Evolutionary conservation across 2,797 vertebrate species (phyloP).

Genomic region (Amphiprion clarkii): DNA sequence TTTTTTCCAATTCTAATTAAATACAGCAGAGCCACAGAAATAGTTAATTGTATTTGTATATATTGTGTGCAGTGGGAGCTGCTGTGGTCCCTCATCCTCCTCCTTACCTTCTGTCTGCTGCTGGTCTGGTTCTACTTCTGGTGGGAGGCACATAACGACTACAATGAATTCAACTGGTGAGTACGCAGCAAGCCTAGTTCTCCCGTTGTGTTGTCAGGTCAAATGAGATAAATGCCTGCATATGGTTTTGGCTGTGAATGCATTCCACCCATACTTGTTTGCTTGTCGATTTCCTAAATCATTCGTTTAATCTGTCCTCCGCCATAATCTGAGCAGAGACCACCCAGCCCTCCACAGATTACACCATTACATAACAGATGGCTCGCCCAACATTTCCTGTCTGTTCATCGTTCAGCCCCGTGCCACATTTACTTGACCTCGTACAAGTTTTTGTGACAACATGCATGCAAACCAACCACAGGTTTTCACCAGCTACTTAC

Average conservation of each 20-base stretch:
- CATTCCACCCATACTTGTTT: background rate
- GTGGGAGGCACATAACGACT: conserved; percentile 88
- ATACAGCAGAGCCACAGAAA: background rate
- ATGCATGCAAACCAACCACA: background rate
- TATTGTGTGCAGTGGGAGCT: conserved; percentile 83
- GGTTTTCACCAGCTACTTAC: too few species aligned
- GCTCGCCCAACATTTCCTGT: conserved; percentile 18
- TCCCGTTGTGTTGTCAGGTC: background rate
- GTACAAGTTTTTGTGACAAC: conserved; percentile 9
- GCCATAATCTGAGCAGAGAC: conserved; percentile 58
- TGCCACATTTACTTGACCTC: background rate
- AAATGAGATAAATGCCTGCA: background rate
- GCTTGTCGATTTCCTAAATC: conserved; percentile 50
- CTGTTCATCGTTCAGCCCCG: conserved; percentile 4
- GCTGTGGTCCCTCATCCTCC: conserved; percentile 86
- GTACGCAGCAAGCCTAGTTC: conserved; percentile 33
- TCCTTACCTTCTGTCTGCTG: conserved; percentile 84
- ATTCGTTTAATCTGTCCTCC: conserved; percentile 55
- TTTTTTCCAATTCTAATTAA: conserved; percentile 7
- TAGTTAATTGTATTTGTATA: conserved; percentile 3
- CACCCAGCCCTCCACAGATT: conserved; percentile 45
- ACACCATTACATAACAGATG: conserved; percentile 45
- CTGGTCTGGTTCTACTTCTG: conserved; percentile 89
- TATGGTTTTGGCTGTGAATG: conserved; percentile 43
- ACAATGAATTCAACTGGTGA: conserved; percentile 88